Evolutionary conservation across 2,113 vertebrate genomes (phyloP).

Genomic region (Anhinga rufa): DNA sequence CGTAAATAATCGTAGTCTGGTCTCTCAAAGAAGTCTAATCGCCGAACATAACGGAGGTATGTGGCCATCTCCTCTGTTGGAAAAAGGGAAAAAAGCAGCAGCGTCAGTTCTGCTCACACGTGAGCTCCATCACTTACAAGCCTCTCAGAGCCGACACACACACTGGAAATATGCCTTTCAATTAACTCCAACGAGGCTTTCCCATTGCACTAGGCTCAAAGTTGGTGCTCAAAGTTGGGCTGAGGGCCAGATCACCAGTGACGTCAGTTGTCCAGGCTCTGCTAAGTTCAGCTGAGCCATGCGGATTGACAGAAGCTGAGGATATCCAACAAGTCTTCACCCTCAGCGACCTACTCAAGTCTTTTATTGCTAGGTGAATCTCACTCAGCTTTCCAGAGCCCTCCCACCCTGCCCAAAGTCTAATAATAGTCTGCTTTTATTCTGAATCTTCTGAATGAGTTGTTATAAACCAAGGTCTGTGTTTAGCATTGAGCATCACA

Average conservation of each 20-base stretch:
- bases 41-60: conserved; percentile 93
- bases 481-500: neutral
- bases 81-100: neutral
- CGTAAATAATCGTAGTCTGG: conserved; percentile 97
- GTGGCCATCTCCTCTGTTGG: conserved; percentile 97
- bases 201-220: neutral
- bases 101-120: neutral
- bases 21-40: conserved; percentile 98
- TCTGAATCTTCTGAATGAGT: neutral
- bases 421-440: neutral
- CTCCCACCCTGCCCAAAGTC: neutral
- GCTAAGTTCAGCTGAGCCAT: neutral
- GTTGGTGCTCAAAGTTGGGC: no score
- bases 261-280: neutral
- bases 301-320: neutral
- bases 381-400: neutral
- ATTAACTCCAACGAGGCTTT: neutral
- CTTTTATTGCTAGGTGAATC: neutral
- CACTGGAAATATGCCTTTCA: neutral
- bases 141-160: neutral
- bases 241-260: neutral
- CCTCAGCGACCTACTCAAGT: neutral
- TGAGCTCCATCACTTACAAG: neutral
- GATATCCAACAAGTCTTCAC: neutral
- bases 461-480: neutral